These are phyloP conservation scores for Osmerus mordax DNA, from an alignment of 2,113 vertebrate genomes.

Conservation along the genomic window DNA sequence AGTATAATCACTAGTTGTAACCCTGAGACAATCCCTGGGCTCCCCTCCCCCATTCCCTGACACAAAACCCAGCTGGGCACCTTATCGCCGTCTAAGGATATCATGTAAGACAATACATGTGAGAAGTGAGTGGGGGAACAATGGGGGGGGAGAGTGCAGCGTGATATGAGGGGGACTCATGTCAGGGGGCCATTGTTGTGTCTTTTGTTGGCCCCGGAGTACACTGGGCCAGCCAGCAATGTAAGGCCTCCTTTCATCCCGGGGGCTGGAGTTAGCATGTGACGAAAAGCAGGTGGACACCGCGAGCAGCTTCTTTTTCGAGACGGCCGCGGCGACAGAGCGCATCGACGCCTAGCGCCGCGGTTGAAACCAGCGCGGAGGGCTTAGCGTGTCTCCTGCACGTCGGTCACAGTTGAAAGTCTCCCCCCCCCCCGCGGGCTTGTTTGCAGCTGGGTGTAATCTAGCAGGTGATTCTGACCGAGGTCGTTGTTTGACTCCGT, in stretches of 20 bases:
- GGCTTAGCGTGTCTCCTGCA: no score
- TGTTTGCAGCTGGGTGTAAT: not conserved
- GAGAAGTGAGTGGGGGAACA: constrained; percentile 64
- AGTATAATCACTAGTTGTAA: constrained; percentile 67
- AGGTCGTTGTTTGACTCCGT: not conserved
- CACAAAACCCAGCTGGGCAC: constrained; percentile 53
- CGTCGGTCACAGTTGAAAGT: not conserved
- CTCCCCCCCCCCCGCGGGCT: not conserved
- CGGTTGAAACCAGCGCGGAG: no score
- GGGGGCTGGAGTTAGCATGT: constrained; percentile 20
- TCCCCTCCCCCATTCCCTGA: constrained; percentile 22
- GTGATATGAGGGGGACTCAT: constrained; percentile 65
- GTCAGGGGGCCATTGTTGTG: constrained; percentile 64
- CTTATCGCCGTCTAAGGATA: constrained; percentile 72
- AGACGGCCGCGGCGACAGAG: no score
- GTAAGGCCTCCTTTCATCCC: constrained; percentile 50
- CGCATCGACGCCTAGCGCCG: no score
- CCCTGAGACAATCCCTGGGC: constrained; percentile 67
- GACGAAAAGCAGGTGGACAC: not conserved
- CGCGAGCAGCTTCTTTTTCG: not conserved
- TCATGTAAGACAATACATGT: constrained; percentile 77
- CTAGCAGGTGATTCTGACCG: not conserved
- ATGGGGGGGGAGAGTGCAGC: constrained; percentile 58
- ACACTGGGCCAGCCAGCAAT: constrained; percentile 53
- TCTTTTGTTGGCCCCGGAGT: constrained; percentile 61